These are phyloP conservation scores for Drosophila yooni DNA, from an alignment of 2,888 invertebrate genomes.

Conservation along the genomic window DNA sequence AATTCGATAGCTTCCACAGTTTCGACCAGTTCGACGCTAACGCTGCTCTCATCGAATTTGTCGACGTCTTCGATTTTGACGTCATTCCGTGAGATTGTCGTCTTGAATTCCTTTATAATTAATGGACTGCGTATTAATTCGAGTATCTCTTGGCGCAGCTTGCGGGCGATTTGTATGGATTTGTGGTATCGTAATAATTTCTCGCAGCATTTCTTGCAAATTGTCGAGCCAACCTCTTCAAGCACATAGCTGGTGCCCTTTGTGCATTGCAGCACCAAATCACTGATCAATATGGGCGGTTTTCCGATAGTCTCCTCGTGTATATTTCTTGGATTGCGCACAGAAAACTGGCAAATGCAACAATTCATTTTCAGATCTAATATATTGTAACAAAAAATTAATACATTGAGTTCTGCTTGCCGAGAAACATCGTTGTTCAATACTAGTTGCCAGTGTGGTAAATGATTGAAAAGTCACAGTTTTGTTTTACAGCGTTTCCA, in stretches of 20 bases:
- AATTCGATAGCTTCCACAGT: conserved; percentile 31
- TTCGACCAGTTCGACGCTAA: conserved; percentile 34
- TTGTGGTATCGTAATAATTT: conserved; percentile 70
- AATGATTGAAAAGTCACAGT: neutral
- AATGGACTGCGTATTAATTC: conserved; percentile 68
- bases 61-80: conserved; percentile 32
- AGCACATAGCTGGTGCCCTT: conserved; percentile 59
- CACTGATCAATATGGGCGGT: conserved; percentile 68
- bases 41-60: conserved; percentile 43
- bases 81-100: conserved; percentile 40
- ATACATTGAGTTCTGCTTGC: conserved; percentile 31
- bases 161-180: conserved; percentile 67
- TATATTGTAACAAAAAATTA: conserved; percentile 30
- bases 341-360: conserved; percentile 72
- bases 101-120: conserved; percentile 54
- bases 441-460: conserved; percentile 30
- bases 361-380: conserved; percentile 63
- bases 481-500: neutral
- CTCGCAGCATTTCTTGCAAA: conserved; percentile 71
- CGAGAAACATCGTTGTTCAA: conserved; percentile 34
- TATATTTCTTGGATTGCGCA: conserved; percentile 67
- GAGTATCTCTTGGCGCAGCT: conserved; percentile 62
- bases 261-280: conserved; percentile 67
- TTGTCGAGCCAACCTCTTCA: conserved; percentile 51
- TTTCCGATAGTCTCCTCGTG: conserved; percentile 64